Conservation (phyloP, 2,797 vertebrate genomes). For the Eospalax fontanierii region DNA sequence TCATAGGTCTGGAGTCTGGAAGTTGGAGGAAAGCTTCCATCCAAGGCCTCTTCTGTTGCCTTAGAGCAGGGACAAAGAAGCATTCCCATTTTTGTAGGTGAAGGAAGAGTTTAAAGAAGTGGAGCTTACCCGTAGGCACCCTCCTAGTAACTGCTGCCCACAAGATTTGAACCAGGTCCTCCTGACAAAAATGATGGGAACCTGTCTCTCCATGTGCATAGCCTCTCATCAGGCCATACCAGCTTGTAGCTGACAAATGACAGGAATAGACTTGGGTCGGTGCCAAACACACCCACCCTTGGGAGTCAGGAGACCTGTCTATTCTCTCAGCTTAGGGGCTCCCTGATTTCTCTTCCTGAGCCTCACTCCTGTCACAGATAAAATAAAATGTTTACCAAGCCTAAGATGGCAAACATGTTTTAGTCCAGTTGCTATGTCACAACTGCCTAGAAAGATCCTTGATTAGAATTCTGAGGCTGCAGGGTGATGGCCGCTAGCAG, state of each 20-base stretch:
- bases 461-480: not conserved
- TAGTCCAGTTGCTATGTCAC: not conserved
- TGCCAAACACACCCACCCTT: not conserved
- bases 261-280: not conserved
- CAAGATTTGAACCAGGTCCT: not conserved
- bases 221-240: not conserved
- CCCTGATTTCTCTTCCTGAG: not conserved
- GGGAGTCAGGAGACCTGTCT: not conserved
- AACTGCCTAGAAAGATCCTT: not conserved
- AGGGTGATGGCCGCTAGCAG: not conserved
- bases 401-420: not conserved
- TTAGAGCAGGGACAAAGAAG: not conserved
- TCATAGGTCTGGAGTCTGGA: not conserved
- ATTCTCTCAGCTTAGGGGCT: not conserved
- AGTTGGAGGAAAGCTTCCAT: not conserved
- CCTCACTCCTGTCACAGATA: not conserved
- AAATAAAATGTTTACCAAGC: not conserved
- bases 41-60: not conserved
- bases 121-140: not conserved
- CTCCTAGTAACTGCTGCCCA: not conserved
- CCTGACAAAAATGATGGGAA: not conserved
- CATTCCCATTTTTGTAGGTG: not conserved
- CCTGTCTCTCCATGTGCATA: rapidly evolving
- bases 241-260: not conserved
- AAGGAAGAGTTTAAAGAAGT: not conserved